A percentile compares a stretch with the other conserved stretches of the same genome.
phyloP scores from a whole-genome alignment of 2,797 vertebrate species.

The Eremophila alpestris region DNA sequence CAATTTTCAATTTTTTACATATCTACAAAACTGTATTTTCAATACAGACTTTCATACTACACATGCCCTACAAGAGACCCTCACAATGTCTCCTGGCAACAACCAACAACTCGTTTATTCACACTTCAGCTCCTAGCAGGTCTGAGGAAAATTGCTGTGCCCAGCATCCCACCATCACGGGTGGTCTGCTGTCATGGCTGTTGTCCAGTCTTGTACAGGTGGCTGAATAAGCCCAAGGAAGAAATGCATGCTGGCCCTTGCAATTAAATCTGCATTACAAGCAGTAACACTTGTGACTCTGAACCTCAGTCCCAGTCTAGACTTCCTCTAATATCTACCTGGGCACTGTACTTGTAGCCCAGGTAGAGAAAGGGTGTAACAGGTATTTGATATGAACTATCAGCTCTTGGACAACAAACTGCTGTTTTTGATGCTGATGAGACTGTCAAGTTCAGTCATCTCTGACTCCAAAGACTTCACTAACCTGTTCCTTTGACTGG shows the following conservation, averaged over 20 bases:
- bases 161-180: background rate
- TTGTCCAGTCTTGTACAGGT: background rate
- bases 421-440: background rate
- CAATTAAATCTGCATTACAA: background rate
- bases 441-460: background rate
- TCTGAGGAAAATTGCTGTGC: background rate
- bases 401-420: background rate
- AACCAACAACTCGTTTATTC: background rate
- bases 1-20: background rate
- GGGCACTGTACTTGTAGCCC: background rate
- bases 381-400: background rate
- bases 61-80: background rate
- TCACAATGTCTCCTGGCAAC: background rate
- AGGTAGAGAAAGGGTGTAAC: background rate
- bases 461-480: background rate
- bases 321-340: background rate
- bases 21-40: background rate
- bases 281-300: background rate
- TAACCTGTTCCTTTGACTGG: constrained; percentile 87
- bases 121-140: background rate
- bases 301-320: background rate
- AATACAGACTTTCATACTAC: background rate
- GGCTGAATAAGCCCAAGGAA: background rate
- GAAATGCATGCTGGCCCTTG: background rate
- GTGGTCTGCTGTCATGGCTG: background rate